A percentile compares a stretch with the other conserved stretches of the same genome.
Evolutionary conservation across 2,888 invertebrate genomes (phyloP).

Genomic region (Atethmia centrago): DNA sequence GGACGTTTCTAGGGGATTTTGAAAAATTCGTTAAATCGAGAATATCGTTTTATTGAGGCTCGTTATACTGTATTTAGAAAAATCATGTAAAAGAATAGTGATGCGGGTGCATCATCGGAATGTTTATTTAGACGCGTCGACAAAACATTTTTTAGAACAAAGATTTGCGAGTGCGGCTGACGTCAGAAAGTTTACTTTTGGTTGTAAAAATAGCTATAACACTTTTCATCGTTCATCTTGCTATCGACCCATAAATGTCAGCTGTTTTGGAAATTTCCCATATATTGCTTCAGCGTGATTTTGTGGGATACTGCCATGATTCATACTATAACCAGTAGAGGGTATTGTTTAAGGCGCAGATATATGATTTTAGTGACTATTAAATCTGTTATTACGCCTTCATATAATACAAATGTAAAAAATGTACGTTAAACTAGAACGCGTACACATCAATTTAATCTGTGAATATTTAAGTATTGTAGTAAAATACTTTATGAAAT

Average conservation of each 20-base stretch:
- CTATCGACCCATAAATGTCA: constrained; percentile 26
- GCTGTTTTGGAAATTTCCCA: neutral
- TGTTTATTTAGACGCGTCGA: constrained; percentile 7
- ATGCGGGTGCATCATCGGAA: neutral
- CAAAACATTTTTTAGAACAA: constrained; percentile 28
- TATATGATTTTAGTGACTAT: too few species aligned
- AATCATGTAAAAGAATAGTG: constrained; percentile 15
- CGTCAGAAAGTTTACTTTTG: constrained; percentile 16
- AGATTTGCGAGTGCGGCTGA: constrained; percentile 3
- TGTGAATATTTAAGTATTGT: too few species aligned
- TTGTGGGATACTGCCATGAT: neutral
- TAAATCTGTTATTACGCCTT: too few species aligned
- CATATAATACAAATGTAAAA: too few species aligned
- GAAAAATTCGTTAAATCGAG: too few species aligned
- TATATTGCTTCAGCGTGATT: neutral
- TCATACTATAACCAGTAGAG: neutral
- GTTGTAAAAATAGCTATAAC: constrained; percentile 22
- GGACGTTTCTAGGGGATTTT: too few species aligned
- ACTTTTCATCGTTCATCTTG: constrained; percentile 15
- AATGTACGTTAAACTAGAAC: too few species aligned
- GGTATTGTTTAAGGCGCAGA: neutral
- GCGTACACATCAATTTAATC: too few species aligned
- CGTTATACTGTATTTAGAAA: too few species aligned
- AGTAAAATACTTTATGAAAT: too few species aligned
- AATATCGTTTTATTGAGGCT: too few species aligned